Evolutionary conservation across 2,797 vertebrate genomes (phyloP).

Genomic region (Halcyon badia): DNA sequence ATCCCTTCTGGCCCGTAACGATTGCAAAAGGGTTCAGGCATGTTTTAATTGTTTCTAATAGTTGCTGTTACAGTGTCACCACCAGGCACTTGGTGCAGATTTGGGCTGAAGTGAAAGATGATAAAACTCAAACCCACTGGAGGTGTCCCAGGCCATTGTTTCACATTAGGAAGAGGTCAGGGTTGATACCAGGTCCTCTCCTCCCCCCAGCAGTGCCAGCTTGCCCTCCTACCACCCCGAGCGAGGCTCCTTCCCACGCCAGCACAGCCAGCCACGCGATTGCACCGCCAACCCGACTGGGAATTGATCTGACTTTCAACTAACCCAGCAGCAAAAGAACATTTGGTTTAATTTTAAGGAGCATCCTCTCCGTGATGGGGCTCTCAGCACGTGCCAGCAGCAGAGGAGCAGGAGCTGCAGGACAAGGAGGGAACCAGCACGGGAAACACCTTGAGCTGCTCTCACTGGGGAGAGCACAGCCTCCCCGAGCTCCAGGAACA

Average conservation of each 20-base stretch:
- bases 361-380: background rate
- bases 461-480: background rate
- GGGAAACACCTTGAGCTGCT: background rate
- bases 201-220: background rate
- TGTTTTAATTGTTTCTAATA: background rate
- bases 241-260: background rate
- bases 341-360: background rate
- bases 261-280: background rate
- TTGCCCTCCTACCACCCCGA: background rate
- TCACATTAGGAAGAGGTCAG: background rate
- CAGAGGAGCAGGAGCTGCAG: background rate
- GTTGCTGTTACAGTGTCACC: background rate
- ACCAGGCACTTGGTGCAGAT: background rate
- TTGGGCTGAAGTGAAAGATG: background rate
- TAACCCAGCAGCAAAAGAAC: background rate
- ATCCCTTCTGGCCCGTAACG: rapidly evolving
- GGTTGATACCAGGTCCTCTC: background rate
- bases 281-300: background rate
- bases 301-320: background rate
- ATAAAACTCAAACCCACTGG: rapidly evolving
- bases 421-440: background rate
- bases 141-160: background rate
- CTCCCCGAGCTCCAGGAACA: background rate
- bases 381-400: background rate
- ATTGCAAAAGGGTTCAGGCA: rapidly evolving